phyloP scores from a whole-genome alignment of 2,797 vertebrate genomes.

The Paguma larvata region DNA sequence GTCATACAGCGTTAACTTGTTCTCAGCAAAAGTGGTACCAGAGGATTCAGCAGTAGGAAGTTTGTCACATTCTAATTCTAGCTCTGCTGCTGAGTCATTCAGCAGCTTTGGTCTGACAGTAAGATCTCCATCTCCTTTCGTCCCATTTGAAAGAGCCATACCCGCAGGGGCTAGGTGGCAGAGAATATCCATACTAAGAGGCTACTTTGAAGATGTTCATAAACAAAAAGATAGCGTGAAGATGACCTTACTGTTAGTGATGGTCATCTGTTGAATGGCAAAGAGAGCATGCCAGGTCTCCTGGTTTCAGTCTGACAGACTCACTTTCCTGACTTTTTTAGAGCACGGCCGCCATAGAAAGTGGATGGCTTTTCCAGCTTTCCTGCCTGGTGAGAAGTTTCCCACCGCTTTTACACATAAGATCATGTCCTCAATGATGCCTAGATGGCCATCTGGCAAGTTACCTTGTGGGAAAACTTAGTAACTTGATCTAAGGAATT shows the following conservation, averaged over 20 bases:
- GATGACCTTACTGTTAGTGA: neutral
- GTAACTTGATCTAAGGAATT: conserved; percentile 30
- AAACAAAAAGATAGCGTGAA: neutral
- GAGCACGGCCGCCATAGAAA: neutral
- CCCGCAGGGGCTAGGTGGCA: neutral
- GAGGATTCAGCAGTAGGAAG: conserved; percentile 4
- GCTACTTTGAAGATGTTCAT: conserved; percentile 47
- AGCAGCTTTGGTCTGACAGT: conserved; percentile 45
- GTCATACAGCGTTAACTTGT: neutral
- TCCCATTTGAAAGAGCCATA: conserved; percentile 10
- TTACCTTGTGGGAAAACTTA: conserved; percentile 34
- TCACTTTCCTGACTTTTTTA: neutral
- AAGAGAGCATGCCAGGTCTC: neutral
- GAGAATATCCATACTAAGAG: neutral
- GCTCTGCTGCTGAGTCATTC: conserved; percentile 72
- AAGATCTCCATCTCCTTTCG: conserved; percentile 16
- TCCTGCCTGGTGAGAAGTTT: neutral
- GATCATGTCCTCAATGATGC: neutral
- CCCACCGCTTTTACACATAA: neutral
- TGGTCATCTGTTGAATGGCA: neutral
- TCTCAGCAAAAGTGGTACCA: conserved; percentile 27
- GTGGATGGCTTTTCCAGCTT: neutral
- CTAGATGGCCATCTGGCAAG: neutral
- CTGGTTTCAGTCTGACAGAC: neutral
- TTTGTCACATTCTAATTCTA: conserved; percentile 68